phyloP scores from a whole-genome alignment of 2,113 vertebrate species.

The Neogobius melanostomus region DNA sequence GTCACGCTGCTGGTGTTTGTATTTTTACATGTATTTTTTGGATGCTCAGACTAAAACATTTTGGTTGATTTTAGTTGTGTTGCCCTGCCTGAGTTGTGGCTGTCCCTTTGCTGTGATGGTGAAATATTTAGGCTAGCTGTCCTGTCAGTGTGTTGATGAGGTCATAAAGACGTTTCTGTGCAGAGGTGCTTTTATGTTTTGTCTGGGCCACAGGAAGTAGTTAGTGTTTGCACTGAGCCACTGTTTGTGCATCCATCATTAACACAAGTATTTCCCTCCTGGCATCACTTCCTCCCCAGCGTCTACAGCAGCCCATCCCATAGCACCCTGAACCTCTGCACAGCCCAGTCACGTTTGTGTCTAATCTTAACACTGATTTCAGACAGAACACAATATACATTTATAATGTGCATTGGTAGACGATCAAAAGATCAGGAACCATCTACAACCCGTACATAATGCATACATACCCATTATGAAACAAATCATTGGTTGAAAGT shows the following conservation, averaged over 20 bases:
- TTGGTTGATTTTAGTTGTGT: neutral
- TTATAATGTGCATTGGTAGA: too few species aligned
- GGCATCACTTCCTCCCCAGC: neutral
- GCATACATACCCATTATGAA: too few species aligned
- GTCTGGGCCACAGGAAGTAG: constrained; percentile 1
- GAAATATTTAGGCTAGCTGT: neutral
- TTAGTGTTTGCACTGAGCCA: constrained; percentile 3
- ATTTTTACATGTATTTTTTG: too few species aligned
- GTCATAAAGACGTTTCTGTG: neutral
- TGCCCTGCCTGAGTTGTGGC: neutral
- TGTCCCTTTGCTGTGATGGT: neutral
- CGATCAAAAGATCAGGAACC: too few species aligned
- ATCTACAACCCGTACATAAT: too few species aligned
- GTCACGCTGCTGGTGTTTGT: too few species aligned
- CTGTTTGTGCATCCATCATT: constrained; percentile 1
- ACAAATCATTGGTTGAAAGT: too few species aligned
- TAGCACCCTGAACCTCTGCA: neutral
- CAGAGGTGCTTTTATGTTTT: constrained; percentile 4
- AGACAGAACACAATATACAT: too few species aligned
- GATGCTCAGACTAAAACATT: too few species aligned
- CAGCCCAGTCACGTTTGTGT: neutral
- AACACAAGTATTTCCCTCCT: constrained; percentile 4
- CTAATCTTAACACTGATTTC: neutral
- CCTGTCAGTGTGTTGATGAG: neutral
- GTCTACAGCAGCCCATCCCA: neutral